A percentile compares a stretch with the other conserved stretches of the same genome.
phyloP scores from a whole-genome alignment of 2,888 invertebrate species.

The Scaptodrosophila latifasciaeformis region DNA sequence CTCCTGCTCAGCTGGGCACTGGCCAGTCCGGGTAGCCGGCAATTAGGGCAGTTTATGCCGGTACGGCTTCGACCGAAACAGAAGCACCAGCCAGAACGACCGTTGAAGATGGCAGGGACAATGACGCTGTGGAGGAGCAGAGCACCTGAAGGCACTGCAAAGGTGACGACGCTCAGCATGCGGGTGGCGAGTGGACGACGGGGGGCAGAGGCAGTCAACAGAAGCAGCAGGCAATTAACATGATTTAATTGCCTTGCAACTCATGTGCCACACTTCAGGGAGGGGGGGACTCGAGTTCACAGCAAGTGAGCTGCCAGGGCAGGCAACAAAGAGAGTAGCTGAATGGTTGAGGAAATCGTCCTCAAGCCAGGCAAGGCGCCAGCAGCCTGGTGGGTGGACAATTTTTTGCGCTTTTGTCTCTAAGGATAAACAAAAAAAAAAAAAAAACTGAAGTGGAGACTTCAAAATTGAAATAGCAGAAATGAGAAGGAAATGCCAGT shows the following conservation, averaged over 20 bases:
- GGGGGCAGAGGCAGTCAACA: conserved; percentile 14
- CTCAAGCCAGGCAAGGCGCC: conserved; percentile 50
- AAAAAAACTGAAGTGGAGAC: too few species aligned
- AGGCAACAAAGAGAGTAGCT: conserved; percentile 20
- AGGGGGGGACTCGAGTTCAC: conserved; percentile 19
- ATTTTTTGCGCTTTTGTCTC: background rate
- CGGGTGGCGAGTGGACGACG: conserved; percentile 28
- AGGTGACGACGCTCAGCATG: conserved; percentile 15
- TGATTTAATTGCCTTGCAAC: conserved; percentile 64
- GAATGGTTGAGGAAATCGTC: conserved; percentile 28
- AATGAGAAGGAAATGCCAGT: background rate
- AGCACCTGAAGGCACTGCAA: background rate
- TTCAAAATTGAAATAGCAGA: conserved; percentile 4
- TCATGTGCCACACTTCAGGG: conserved; percentile 65
- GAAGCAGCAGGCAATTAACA: conserved; percentile 54
- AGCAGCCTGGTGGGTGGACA: conserved; percentile 6
- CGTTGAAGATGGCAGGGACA: background rate
- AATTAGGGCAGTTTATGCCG: conserved; percentile 50
- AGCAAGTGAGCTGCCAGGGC: conserved; percentile 3
- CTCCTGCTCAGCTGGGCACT: conserved; percentile 55
- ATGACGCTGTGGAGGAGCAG: conserved; percentile 6
- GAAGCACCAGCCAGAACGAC: too few species aligned
- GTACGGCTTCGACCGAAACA: conserved; percentile 19
- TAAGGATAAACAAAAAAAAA: background rate
- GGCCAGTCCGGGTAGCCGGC: too few species aligned